Base-by-base conservation (phyloP, 2,797 vertebrate species). In the Synaphobranchus kaupii region DNA sequence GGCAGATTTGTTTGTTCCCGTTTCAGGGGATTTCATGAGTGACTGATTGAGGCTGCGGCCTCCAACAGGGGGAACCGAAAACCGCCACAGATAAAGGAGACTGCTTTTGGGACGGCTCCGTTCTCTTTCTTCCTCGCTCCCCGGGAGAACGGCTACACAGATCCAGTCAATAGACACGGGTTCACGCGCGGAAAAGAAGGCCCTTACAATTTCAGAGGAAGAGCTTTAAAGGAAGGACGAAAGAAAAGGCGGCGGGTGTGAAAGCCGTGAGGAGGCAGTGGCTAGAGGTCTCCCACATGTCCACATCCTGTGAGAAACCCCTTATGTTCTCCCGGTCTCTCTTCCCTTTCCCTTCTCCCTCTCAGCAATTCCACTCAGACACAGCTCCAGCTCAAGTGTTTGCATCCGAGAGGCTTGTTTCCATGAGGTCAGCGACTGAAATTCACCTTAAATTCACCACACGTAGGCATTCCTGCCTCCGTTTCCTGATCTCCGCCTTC, bases 11-110 rank as follows among this genome's bases (percentile, higher is more conserved):
- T 78, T 44, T 78, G 73, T 78, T 71, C 68, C 15, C 3, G 12
- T 84, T 84, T 60, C 83, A 34, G 10, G 83, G 28, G 83, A 84
- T 66, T 85, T 66, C 25, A n/a, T 44, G 31, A 39, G 31, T 85
- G 58, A 66, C 31, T 66, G 56, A 85, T 52, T 86, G 66, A 76
- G 44, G 25, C 17, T 71, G 63, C n/a, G 17, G 39, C 28, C 44
- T 66, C 81, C 28, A 15, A 44, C 25, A n/a, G n/a, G 3, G 60
- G 68, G 85, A 48, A 34, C 44, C 8, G 10, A 7, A 73, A 76
- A 25, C 44, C 17, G 28, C 48, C 9, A 76, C 25, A 85, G 68
- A 86, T 73, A 68, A 76, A 56, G 25, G n/a, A 25, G 25, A 34
- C 78, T 39, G 48, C 68, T 47, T 47, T 56, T n/a, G 9, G 60